Conservation (phyloP, 2,113 vertebrate genomes). For the Ia io region DNA sequence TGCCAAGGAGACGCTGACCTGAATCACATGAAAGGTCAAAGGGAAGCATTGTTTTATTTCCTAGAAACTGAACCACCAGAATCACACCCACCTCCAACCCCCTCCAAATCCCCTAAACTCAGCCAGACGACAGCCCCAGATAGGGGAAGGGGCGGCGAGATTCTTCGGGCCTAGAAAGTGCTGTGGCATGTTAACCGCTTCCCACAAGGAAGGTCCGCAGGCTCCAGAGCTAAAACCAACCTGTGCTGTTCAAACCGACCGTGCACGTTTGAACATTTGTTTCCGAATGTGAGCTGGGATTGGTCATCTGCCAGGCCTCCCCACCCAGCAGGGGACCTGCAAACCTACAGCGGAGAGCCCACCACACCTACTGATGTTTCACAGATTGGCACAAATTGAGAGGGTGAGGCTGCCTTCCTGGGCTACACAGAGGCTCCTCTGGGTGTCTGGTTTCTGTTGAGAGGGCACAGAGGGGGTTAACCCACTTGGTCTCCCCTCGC, state of each 20-base stretch:
- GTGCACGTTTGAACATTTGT: neutral
- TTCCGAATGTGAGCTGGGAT: neutral
- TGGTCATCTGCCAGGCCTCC: neutral
- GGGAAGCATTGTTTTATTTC: conserved; percentile 78
- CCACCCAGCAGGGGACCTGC: neutral
- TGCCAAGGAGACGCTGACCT: neutral
- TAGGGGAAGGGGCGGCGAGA: conserved; percentile 66
- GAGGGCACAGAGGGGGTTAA: conserved; percentile 19
- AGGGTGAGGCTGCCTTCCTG: neutral
- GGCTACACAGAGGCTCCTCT: conserved; percentile 52
- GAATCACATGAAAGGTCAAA: conserved; percentile 46
- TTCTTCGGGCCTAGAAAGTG: conserved; percentile 62
- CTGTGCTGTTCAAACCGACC: neutral
- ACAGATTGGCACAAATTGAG: neutral
- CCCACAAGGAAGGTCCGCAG: neutral
- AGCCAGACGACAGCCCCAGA: conserved; percentile 67
- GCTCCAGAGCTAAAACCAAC: neutral
- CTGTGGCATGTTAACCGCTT: conserved; percentile 72
- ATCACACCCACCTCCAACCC: conserved; percentile 75
- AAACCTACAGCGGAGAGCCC: conserved; percentile 30
- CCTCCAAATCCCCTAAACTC: conserved; percentile 76
- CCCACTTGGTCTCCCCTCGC: conserved; percentile 37
- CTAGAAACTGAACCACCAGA: conserved; percentile 72
- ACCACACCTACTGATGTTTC: neutral
- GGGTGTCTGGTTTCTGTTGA: conserved; percentile 34